Conservation (phyloP, 2,113 vertebrate genomes). For the Balaeniceps rex region DNA sequence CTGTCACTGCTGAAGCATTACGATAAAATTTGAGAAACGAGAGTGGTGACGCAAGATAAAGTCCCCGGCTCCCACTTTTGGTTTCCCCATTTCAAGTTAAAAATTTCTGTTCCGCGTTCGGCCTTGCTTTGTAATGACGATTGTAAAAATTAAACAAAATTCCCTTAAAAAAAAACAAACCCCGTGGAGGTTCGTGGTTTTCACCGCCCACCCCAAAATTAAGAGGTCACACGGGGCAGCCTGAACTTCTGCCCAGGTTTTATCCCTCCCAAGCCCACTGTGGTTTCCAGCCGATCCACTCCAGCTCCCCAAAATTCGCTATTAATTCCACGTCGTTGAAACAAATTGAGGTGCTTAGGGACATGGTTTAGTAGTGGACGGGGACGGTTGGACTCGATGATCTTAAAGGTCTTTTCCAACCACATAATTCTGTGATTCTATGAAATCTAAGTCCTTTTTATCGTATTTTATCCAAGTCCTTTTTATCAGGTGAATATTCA, state of each 20-base stretch:
- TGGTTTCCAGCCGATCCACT: neutral
- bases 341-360: too few relatives aligned
- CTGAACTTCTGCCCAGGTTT: neutral
- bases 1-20: too few relatives aligned
- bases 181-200: fast-evolving
- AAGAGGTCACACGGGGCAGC: neutral
- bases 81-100: too few relatives aligned
- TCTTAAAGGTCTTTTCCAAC: too few relatives aligned
- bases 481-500: neutral
- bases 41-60: neutral
- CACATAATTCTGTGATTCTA: too few relatives aligned
- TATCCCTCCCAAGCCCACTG: neutral
- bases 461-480: neutral
- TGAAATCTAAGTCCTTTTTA: too few relatives aligned
- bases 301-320: neutral
- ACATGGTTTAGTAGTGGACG: too few relatives aligned
- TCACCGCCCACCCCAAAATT: too few relatives aligned
- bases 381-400: too few relatives aligned
- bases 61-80: neutral
- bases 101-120: neutral
- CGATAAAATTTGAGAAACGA: neutral
- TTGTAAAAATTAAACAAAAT: neutral
- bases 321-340: neutral
- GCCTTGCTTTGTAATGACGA: too few relatives aligned
- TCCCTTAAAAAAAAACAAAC: neutral